Evolutionary conservation across 2,888 invertebrate genomes (phyloP).

Genomic region (Agrochola macilenta): DNA sequence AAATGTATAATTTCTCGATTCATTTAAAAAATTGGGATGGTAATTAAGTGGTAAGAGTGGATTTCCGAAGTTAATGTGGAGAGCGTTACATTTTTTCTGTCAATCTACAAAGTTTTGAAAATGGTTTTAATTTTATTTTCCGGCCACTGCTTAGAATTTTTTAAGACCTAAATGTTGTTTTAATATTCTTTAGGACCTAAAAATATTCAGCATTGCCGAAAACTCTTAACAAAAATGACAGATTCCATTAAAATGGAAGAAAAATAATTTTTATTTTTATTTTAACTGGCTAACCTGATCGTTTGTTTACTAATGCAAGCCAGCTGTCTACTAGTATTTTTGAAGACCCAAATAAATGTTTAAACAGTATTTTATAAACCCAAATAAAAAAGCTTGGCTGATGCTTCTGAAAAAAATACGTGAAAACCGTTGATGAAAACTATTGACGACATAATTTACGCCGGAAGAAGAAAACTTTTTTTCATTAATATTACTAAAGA

Average conservation of each 20-base stretch:
- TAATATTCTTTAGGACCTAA: not conserved
- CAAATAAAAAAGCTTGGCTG: not conserved
- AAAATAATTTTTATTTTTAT: not conserved
- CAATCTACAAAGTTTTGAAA: not conserved
- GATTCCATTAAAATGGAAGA: not conserved
- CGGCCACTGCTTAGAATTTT: no score
- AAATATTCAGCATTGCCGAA: not conserved
- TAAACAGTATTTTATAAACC: not conserved
- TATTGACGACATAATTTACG: not conserved
- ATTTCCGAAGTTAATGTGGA: no score
- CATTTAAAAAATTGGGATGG: no score
- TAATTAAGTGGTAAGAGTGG: no score
- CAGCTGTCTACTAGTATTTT: not conserved
- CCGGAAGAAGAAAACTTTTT: constrained; percentile 4
- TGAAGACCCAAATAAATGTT: not conserved
- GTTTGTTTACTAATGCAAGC: not conserved
- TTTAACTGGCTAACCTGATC: not conserved
- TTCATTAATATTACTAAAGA: not conserved
- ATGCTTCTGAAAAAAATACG: not conserved
- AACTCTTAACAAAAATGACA: not conserved
- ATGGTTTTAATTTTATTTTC: not conserved
- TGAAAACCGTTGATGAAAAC: no score
- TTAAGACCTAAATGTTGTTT: no score
- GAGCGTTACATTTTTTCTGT: no score
- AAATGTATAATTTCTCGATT: no score